Evolutionary conservation across 1,140 invertebrate genomes (phyloP), one percentile per base, ranked within the genome.

Genomic region (Trachelipus rathkii): DNA sequence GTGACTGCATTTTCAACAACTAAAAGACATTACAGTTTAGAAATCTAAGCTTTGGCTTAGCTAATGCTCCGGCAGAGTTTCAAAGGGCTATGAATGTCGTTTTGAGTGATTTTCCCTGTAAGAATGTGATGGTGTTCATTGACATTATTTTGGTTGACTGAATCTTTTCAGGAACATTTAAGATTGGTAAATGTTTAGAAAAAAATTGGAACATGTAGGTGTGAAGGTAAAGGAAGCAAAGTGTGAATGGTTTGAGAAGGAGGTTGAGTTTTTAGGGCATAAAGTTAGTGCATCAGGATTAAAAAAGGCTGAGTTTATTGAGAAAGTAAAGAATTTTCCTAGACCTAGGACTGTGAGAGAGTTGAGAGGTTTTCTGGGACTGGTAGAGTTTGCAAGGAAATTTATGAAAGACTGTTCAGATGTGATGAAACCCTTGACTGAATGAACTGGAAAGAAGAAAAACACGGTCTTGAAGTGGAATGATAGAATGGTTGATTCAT

Each of bases 1-100:
- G 15, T 23, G 10, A 73, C 46, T 15, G 50, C 72, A 8, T 73
- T 73, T 50, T 60, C 15, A 15, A 53, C 72, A 4, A 10, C 72
- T 33, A 46, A 73, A 15, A 43, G 50, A 6, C 72, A 73, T 45
- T 73, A 60, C 50, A 60, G 33, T 73, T 73, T 53, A 46, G 60
- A 46, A 60, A 33, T 0, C 3, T 73, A 10, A 19, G 10, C 15
- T 73, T 73, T 53, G 46, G 72, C 4, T 45, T 53, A 10, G 15
- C 0, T 45, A 72, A 72, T 44, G 44, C 43, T 24, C 6, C 43
- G 6, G 50, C 44, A 6, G 43, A 0, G 15, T 60, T 73, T 19
- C 72, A 73, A 21, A 46, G 23, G 44, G 3, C 19, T 1, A 73
- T 73, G 44, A 24, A 46, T 24, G 15, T 23, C 6, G 60, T 73